A percentile compares a stretch with the other conserved stretches of the same genome.
Conservation (phyloP, 2,888 invertebrate species). For the Drosophila paramelanica region DNA sequence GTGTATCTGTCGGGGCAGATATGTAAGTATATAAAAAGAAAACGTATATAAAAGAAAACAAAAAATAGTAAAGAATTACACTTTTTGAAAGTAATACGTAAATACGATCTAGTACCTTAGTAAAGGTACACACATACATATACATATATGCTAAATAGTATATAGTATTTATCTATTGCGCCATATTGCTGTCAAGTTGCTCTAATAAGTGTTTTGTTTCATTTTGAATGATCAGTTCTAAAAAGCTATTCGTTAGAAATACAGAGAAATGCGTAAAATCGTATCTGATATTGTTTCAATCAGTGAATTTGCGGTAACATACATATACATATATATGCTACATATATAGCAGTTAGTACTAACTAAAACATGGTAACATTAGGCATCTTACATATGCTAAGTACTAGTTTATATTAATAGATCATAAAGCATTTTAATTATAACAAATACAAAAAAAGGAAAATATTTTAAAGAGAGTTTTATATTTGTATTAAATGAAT, state of each 20-base stretch:
- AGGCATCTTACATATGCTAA: constrained; percentile 34
- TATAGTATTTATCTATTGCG: not conserved
- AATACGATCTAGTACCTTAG: not conserved
- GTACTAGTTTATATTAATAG: constrained; percentile 21
- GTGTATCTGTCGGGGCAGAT: constrained; percentile 44
- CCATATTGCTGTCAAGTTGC: constrained; percentile 7
- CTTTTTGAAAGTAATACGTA: constrained; percentile 6
- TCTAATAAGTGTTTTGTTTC: constrained; percentile 1
- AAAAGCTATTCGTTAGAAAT: constrained; percentile 9
- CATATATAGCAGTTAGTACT: constrained; percentile 1
- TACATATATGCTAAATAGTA: not conserved
- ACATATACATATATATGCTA: not conserved
- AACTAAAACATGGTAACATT: constrained; percentile 35
- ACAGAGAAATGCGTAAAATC: not conserved
- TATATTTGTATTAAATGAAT: not conserved
- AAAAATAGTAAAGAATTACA: constrained; percentile 5
- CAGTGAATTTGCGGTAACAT: constrained; percentile 4
- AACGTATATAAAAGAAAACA: constrained; percentile 17
- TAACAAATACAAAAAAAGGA: constrained; percentile 11
- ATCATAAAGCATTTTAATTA: not conserved
- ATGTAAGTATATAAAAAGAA: constrained; percentile 43
- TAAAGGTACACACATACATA: not conserved
- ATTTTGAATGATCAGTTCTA: constrained; percentile 12
- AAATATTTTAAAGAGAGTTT: not conserved
- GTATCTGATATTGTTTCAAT: constrained; percentile 29